Evolutionary conservation across 2,888 invertebrate genomes (phyloP), one percentile per base, ranked within the genome.

Genomic region (Ommatoiulus sabulosus): DNA sequence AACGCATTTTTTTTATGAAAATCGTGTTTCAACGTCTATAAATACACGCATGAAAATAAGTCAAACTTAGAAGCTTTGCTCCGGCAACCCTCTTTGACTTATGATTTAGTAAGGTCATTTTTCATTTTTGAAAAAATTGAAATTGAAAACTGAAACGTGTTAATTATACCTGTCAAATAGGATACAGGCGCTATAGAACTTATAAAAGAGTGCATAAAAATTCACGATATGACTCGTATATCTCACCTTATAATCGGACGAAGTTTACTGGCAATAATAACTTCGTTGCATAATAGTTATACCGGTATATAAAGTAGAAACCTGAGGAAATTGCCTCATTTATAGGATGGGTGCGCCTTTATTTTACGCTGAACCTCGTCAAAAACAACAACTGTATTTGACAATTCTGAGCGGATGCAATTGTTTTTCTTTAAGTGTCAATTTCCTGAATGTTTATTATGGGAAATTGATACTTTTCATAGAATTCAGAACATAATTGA

Each of bases 261-360:
- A 80, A 24, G 72, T 24, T 43, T 15, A 15, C 80, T 80, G 3
- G 2, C 80, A 80, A 80, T 43, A 80, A 80, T 15, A 80, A 80
- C 35, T 35, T 80, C 35, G 15, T 63, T 80, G 35, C 80, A 12
- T 12, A 80, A 43, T 35, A 35, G 17, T 35, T 80, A 35, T 80
- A 35, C 80, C 35, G 80, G 12, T 48, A 48, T 80, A 80, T 80
- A 80, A 80, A 3, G 35, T 80, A 80, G 35, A 35, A 12, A 80
- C 80, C 80, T 80, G 80, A 80, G 80, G 80, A 80, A 80, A 80
- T 80, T 80, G 35, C 80, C 80, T 80, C 80, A 80, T 80, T 80
- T 35, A 7, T 10, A 80, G 80, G 80, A 80, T 43, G 80, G 80
- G 80, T 43, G 80, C 80, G 80, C 80, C 80, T 12, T 80, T 35